Evolutionary conservation across 2,113 vertebrate species (phyloP).

Genomic region (Nymphicus hollandicus): DNA sequence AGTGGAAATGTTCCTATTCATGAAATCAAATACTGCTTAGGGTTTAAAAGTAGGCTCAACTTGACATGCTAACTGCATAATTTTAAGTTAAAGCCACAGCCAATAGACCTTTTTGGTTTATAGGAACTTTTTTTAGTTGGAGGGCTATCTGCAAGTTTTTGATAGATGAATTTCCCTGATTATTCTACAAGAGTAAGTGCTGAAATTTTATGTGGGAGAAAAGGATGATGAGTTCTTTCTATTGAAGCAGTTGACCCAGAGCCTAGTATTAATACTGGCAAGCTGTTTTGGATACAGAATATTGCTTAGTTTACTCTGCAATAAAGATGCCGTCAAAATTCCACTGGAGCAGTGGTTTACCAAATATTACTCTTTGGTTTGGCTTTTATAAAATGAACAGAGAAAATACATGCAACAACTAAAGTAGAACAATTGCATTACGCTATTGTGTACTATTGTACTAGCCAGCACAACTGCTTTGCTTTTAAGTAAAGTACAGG

Average conservation of each 20-base stretch:
- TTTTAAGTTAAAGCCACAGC: background rate
- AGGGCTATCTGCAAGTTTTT: background rate
- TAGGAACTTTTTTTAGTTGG: background rate
- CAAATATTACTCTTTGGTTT: constrained; percentile 53
- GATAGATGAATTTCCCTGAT: background rate
- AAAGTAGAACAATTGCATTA: background rate
- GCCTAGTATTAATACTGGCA: constrained; percentile 7
- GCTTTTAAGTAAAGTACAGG: constrained; percentile 9
- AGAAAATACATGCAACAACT: constrained; percentile 40
- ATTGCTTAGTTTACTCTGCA: constrained; percentile 40
- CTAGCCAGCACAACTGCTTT: constrained; percentile 36
- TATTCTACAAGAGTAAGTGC: background rate
- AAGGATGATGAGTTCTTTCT: background rate
- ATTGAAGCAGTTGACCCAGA: constrained; percentile 3
- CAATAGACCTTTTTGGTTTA: background rate
- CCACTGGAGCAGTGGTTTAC: constrained; percentile 45
- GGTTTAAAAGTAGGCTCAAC: background rate
- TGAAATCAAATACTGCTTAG: background rate
- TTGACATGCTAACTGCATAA: background rate
- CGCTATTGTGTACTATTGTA: background rate
- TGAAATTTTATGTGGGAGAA: background rate
- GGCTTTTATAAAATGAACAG: constrained; percentile 5
- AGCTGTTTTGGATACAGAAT: background rate
- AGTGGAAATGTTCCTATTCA: background rate
- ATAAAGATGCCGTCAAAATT: constrained; percentile 54